A percentile compares a stretch with the other conserved stretches of the same genome.
Conservation (phyloP, 2,113 vertebrate genomes). For the Recurvirostra avosetta region DNA sequence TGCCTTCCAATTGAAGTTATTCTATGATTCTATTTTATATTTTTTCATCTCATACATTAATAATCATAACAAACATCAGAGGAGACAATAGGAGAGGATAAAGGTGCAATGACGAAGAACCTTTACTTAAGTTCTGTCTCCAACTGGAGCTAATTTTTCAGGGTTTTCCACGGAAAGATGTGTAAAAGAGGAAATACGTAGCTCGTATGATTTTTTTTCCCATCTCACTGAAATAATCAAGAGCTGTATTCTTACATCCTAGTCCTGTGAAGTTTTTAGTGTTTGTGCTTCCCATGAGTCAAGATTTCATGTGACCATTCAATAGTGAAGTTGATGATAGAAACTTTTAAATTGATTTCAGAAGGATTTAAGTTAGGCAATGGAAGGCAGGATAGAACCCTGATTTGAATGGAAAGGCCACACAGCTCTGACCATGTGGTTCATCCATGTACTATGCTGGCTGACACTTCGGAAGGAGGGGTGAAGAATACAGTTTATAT, state of each 20-base stretch:
- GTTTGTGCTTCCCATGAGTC: neutral
- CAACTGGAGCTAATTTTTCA: neutral
- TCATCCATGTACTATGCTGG: accelerated
- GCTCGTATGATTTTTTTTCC: neutral
- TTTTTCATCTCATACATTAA: neutral
- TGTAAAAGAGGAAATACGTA: neutral
- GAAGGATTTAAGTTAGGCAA: neutral
- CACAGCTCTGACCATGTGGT: accelerated
- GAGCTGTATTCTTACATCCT: neutral
- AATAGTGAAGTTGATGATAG: neutral
- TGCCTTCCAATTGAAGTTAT: neutral
- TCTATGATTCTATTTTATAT: neutral
- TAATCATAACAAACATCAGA: neutral
- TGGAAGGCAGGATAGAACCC: neutral
- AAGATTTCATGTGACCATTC: neutral
- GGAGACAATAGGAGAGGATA: neutral
- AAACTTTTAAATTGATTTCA: neutral
- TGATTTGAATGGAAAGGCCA: neutral
- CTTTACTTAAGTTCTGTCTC: neutral
- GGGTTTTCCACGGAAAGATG: neutral
- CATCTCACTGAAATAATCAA: neutral
- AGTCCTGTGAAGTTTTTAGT: neutral
- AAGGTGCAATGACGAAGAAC: neutral
- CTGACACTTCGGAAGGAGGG: neutral
- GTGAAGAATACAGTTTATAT: neutral